A percentile compares a stretch with the other conserved stretches of the same genome.
phyloP scores from a whole-genome alignment of 2,888 invertebrate species.

The Encarsia formosa region DNA sequence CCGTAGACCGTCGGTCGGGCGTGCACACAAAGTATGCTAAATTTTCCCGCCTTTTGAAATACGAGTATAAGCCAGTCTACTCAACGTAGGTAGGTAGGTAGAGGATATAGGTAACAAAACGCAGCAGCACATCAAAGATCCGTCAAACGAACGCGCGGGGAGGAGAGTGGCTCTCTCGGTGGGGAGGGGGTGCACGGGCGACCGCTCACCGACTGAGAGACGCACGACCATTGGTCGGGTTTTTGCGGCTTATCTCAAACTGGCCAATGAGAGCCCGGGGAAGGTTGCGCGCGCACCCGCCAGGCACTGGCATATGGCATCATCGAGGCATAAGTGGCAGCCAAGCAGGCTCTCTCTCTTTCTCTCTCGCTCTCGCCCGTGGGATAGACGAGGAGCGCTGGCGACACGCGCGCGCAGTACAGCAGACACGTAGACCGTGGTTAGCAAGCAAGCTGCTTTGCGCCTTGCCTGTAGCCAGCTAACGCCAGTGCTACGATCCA shows the following conservation, averaged over 20 bases:
- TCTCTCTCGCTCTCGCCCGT: background rate
- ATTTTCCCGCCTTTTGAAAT: too few species aligned
- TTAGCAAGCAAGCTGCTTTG: too few species aligned
- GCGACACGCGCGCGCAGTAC: background rate
- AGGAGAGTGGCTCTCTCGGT: too few species aligned
- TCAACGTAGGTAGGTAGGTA: too few species aligned
- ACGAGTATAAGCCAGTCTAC: too few species aligned
- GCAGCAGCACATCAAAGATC: background rate
- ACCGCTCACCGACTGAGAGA: too few species aligned
- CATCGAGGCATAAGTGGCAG: background rate
- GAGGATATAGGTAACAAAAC: background rate
- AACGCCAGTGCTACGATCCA: background rate
- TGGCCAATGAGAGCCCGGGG: conserved; percentile 53
- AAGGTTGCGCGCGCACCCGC: background rate
- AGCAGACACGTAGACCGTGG: too few species aligned
- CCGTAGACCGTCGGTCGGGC: too few species aligned
- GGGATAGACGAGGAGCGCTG: background rate
- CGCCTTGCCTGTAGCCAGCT: background rate
- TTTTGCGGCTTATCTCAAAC: conserved; percentile 60
- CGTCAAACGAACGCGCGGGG: too few species aligned
- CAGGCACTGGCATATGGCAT: too few species aligned
- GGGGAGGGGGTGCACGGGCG: too few species aligned
- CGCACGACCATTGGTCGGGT: conserved; percentile 55
- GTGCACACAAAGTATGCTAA: too few species aligned
- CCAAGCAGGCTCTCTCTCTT: background rate